Percentiles rank a stretch among this genome's conserved stretches.
Conservation (phyloP, 2,797 vertebrate genomes). For the Otus scops region DNA sequence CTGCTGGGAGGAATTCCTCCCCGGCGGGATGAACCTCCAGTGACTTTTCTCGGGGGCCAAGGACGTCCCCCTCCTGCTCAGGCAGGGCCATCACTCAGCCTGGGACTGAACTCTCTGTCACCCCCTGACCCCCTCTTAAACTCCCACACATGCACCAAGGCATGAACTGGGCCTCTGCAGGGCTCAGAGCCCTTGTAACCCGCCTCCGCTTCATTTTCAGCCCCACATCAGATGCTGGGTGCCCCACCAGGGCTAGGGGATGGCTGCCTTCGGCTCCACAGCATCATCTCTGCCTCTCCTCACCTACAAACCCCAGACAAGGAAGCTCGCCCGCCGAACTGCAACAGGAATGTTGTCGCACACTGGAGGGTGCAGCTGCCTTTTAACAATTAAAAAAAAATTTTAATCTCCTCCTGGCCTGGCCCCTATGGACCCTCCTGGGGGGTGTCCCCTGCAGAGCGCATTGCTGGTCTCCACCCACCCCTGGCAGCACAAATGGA, state of each 20-base stretch:
- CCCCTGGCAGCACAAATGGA: neutral
- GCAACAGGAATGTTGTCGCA: accelerated
- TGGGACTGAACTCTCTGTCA: constrained; percentile 81
- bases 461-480: accelerated
- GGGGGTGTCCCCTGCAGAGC: neutral
- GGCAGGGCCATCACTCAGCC: constrained; percentile 65
- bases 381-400: neutral
- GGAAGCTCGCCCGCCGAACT: neutral
- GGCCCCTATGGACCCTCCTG: accelerated
- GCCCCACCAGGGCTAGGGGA: accelerated
- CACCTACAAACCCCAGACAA: accelerated
- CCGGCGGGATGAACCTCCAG: constrained; percentile 66
- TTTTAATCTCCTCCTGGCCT: neutral
- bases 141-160: constrained; percentile 55
- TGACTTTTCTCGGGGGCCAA: constrained; percentile 58
- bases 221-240: neutral
- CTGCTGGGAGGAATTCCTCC: constrained; percentile 65
- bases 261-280: accelerated
- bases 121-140: constrained; percentile 80
- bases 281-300: neutral
- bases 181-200: constrained; percentile 1
- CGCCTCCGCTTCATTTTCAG: neutral
- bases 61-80: neutral
- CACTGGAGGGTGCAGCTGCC: accelerated
- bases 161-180: neutral